Base-by-base conservation (phyloP, 1,140 invertebrate species). In the Drosophila seguyi region DNA sequence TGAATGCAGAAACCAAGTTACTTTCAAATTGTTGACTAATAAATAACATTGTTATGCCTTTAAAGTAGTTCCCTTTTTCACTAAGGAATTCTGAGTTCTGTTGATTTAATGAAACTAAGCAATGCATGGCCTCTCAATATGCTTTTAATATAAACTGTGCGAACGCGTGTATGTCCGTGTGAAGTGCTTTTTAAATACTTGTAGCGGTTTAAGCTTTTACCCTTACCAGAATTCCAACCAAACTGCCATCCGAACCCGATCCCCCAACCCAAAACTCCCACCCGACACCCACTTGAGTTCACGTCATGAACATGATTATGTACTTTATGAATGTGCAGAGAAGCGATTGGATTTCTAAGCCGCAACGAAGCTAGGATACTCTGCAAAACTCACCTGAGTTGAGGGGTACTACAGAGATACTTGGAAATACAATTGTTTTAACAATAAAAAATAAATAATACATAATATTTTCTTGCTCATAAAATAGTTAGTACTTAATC, bases 221-320 rank as follows among this genome's bases (percentile, higher is more conserved):
- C 74, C 74, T 66, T 55, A 65, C 57, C 80, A 83, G 56, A 60
- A 58, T 41, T 42, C 27, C 45, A n/a, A 18, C 11, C 36, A 45
- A 25, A 34, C 45, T 59, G 44, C 52, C 58, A 47, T 25, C 42
- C 62, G 16, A 38, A 41, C 38, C 34, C 34, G 55, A 42, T 16
- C 29, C 29, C 41, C 41, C n/a, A 38, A 7, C 13, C 36, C 67
- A 48, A 45, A 48, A 61, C 68, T 56, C 73, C 50, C 59, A 56
- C 50, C 47, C 62, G 42, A 61, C 56, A 84, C 44, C 84, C 79
- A 88, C 84, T 88, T 88, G 63, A 88, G 72, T 65, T 71, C 84
- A 87, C 84, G 84, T 87, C 84, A 87, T 87, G 84, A 87, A 87
- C 84, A 87, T 83, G 84, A 87, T 87, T 87, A 88, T 88, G 84